These are phyloP conservation scores for Ischnura elegans DNA, from an alignment of 2,888 invertebrate species.

Conservation along the genomic window DNA sequence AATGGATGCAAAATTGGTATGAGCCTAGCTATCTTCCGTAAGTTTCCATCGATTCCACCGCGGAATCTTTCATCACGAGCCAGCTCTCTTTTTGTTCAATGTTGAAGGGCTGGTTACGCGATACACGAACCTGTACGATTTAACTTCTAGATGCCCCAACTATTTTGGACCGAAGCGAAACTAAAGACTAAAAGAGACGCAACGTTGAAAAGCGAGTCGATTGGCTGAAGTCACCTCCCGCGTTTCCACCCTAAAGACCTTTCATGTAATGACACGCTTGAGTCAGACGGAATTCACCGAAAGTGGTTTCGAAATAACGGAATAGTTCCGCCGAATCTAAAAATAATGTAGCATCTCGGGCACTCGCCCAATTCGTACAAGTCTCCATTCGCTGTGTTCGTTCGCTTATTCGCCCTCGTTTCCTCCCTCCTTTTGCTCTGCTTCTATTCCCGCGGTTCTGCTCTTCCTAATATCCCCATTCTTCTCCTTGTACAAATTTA, in stretches of 20 bases:
- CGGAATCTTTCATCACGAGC: too few relatives aligned
- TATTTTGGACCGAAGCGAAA: too few relatives aligned
- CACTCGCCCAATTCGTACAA: conserved; percentile 1
- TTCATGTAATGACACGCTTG: not conserved
- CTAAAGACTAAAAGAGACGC: too few relatives aligned
- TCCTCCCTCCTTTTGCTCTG: not conserved
- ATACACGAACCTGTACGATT: too few relatives aligned
- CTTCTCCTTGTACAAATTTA: too few relatives aligned
- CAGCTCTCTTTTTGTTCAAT: too few relatives aligned
- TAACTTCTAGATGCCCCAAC: too few relatives aligned
- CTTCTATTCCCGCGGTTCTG: not conserved
- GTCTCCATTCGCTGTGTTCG: not conserved
- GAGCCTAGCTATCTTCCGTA: too few relatives aligned
- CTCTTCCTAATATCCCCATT: not conserved
- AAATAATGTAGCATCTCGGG: conserved; percentile 2
- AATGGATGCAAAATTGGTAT: too few relatives aligned
- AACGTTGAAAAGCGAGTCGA: not conserved
- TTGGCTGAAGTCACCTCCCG: not conserved
- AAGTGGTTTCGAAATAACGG: conserved; percentile 29
- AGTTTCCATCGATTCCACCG: too few relatives aligned
- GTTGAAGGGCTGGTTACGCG: too few relatives aligned
- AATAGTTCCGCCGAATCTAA: conserved; percentile 10
- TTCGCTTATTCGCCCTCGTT: not conserved
- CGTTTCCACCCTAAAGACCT: not conserved
- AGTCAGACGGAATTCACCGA: conserved; percentile 7